Evolutionary conservation across 2,888 invertebrate genomes (phyloP).

Genomic region (Nemotelus pantherinus): DNA sequence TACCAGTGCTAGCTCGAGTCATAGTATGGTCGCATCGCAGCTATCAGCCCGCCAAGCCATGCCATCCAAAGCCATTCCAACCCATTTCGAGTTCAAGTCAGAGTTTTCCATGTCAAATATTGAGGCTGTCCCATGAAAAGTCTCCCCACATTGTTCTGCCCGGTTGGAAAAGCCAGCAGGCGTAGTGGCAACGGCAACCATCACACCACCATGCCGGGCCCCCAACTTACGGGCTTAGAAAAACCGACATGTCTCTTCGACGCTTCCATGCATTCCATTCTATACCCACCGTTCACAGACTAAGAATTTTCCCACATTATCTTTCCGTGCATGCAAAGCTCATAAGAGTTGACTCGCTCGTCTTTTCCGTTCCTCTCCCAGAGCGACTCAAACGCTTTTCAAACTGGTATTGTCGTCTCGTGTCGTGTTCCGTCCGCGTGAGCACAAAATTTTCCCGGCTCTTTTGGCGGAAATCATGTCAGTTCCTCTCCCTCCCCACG

Average conservation of each 20-base stretch:
- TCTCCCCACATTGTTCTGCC: neutral
- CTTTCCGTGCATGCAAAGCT: conserved; percentile 34
- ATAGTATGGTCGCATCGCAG: conserved; percentile 15
- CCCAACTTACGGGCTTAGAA: conserved; percentile 26
- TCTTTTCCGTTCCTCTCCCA: conserved; percentile 4
- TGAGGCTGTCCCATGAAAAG: conserved; percentile 13
- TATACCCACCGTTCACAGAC: conserved; percentile 12
- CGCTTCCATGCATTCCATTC: conserved; percentile 25
- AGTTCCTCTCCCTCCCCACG: neutral
- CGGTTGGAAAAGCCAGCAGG: neutral
- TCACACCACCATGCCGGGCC: conserved; percentile 2
- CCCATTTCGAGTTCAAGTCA: conserved; percentile 20
- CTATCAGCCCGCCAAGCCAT: conserved; percentile 25
- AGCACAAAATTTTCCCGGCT: conserved; percentile 15
- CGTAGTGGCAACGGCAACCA: conserved; percentile 3
- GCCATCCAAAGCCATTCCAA: neutral
- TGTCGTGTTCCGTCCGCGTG: neutral
- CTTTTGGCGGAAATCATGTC: conserved; percentile 17
- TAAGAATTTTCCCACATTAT: conserved; percentile 38
- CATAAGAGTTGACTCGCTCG: conserved; percentile 1
- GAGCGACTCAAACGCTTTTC: neutral
- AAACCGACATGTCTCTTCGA: conserved; percentile 23
- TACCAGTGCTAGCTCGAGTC: conserved; percentile 7
- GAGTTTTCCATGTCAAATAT: conserved; percentile 33
- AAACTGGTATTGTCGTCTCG: too few species aligned